A percentile compares a stretch with the other conserved stretches of the same genome.
These are phyloP conservation scores for Amphiprion clarkii DNA, from an alignment of 2,797 vertebrate species.

Conservation along the genomic window DNA sequence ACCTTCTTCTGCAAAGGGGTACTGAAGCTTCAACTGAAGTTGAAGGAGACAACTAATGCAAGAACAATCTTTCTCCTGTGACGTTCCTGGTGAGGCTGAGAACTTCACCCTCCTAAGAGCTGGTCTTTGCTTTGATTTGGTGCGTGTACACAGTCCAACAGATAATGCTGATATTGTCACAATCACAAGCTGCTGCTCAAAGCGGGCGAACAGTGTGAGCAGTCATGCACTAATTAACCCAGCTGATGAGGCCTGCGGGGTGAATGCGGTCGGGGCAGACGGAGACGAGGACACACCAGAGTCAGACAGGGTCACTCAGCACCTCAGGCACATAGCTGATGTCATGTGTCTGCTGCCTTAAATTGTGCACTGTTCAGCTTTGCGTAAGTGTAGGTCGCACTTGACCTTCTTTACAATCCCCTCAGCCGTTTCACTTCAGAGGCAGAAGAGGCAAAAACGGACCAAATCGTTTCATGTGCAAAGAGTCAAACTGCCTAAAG, in stretches of 20 bases:
- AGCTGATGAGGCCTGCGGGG: constrained; percentile 33
- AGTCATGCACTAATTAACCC: constrained; percentile 36
- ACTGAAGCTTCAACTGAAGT: too few species aligned
- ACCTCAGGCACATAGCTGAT: constrained; percentile 58
- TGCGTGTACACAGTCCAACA: not conserved
- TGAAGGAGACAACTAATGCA: too few species aligned
- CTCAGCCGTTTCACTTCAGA: constrained; percentile 63
- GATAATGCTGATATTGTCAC: not conserved
- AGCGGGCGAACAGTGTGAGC: constrained; percentile 22
- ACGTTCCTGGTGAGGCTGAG: too few species aligned
- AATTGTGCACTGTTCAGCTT: constrained; percentile 49
- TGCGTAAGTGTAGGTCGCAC: constrained; percentile 29
- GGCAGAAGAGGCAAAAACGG: constrained; percentile 42
- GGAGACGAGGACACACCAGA: constrained; percentile 46
- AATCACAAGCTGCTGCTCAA: constrained; percentile 25
- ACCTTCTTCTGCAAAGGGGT: too few species aligned
- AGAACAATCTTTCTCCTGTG: too few species aligned
- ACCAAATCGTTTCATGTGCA: constrained; percentile 43
- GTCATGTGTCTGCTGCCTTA: constrained; percentile 61
- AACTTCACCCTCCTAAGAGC: too few species aligned
- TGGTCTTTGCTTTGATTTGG: not conserved
- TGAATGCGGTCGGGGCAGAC: constrained; percentile 39
- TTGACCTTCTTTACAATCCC: constrained; percentile 48
- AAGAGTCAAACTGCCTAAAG: constrained; percentile 48
- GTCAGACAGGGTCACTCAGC: constrained; percentile 59